phyloP scores from a whole-genome alignment of 2,888 invertebrate species.

The Andrena hattorfiana region DNA sequence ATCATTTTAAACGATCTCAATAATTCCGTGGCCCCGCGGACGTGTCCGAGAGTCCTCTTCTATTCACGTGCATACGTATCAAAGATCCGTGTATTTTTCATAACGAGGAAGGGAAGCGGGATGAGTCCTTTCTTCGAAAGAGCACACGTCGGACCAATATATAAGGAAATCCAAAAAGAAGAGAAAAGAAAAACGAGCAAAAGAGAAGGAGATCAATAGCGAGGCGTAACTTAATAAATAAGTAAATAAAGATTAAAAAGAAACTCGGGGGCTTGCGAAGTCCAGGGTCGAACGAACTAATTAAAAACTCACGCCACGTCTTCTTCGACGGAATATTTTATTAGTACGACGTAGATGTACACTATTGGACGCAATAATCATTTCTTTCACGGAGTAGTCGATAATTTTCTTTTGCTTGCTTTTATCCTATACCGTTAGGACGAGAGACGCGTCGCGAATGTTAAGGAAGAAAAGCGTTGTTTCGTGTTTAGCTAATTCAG shows the following conservation, averaged over 20 bases:
- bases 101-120: constrained; percentile 48
- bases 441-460: background rate
- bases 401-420: constrained; percentile 6
- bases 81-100: constrained; percentile 68
- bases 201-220: constrained; percentile 10
- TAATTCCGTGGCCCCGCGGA: constrained; percentile 40
- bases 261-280: background rate
- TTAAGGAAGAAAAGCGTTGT: background rate
- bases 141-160: constrained; percentile 70
- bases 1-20: constrained; percentile 65
- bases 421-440: background rate
- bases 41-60: constrained; percentile 40
- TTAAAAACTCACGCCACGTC: background rate
- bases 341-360: constrained; percentile 1
- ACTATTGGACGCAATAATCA: background rate
- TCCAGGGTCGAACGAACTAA: constrained; percentile 15
- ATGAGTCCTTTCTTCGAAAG: constrained; percentile 63
- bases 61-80: constrained; percentile 55
- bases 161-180: constrained; percentile 35
- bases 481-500: background rate
- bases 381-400: background rate
- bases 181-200: background rate
- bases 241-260: no score
- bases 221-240: background rate
- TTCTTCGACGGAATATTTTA: background rate